Evolutionary conservation across 2,113 vertebrate species (phyloP), one percentile per base, ranked within the genome.

Genomic region (Columbina picui): DNA sequence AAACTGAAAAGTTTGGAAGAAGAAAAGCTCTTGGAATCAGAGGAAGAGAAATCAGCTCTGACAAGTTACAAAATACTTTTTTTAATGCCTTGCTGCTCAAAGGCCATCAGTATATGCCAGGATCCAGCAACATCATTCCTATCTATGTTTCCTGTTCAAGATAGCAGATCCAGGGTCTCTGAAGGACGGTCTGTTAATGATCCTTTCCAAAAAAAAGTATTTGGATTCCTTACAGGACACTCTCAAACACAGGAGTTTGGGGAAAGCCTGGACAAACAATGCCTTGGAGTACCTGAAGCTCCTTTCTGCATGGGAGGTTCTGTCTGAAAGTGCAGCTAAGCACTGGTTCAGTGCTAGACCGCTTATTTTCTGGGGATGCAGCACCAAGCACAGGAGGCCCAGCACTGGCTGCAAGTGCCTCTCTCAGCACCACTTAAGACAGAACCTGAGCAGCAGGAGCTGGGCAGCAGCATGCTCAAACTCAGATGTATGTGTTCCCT

Each of bases 1-100:
- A 94, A 45, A 86, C 25, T 39, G 30, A 79, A 89, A 87, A 92
- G 22, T 41, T 60, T 80, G 34, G 21, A 81, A 84, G 38, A 30
- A 91, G 36, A 81, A 80, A 67, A 94, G 56, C 34, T 79, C 39
- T 45, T 70, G 36, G 53, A 91, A 18, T 18, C 36, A 63, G 25
- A 63, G 34, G 26, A 78, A 73, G 23, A 63, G 12, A 15, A 91
- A 77, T 86, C 41, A 84, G 45, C 50, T 53, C 59, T 53, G 53
- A 53, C 20, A 63, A 32, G n/a, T 64, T 64, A 70, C 20, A 64
- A 29, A 59, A 70, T 63, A 70, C 41, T 71, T 83, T 86, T 86
- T 90, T 71, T 63, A 75, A 78, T 78, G n/a, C 52, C n/a, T 79
- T 59, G 52, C n/a, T 73, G 34, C 36, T 74, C 0, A 0, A 90